Percentiles rank a stretch among this genome's conserved stretches.
These are phyloP conservation scores for Fragum fragum DNA, from an alignment of 2,888 invertebrate species.

Conservation along the genomic window DNA sequence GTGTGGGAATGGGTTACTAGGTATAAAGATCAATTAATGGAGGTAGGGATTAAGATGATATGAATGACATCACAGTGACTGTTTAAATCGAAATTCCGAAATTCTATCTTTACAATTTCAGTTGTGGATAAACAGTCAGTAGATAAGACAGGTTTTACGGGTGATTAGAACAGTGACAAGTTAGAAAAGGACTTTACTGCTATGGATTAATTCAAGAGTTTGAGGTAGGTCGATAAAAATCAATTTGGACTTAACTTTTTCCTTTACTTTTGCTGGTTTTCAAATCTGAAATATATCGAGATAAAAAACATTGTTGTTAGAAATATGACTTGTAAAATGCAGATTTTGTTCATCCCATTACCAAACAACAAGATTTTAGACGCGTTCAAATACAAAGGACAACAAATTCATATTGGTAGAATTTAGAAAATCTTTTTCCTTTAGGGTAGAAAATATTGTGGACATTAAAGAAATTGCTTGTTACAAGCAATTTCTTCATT, in stretches of 20 bases:
- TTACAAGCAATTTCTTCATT: too few relatives aligned
- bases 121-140: not conserved
- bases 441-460: too few relatives aligned
- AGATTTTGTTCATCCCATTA: too few relatives aligned
- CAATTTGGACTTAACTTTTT: not conserved
- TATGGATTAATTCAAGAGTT: constrained; percentile 7
- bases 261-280: not conserved
- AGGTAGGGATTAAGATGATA: not conserved
- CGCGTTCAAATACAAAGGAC: too few relatives aligned
- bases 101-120: constrained; percentile 8
- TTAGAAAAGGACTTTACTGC: constrained; percentile 3
- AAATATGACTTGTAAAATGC: too few relatives aligned
- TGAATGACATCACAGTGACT: not conserved
- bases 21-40: too few relatives aligned
- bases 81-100: not conserved
- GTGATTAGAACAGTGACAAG: not conserved
- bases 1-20: too few relatives aligned
- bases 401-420: too few relatives aligned
- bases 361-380: too few relatives aligned
- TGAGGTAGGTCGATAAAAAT: not conserved
- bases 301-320: too few relatives aligned
- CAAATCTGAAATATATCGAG: not conserved
- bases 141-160: constrained; percentile 25
- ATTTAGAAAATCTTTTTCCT: too few relatives aligned
- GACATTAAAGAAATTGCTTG: too few relatives aligned